Conservation (phyloP, 2,888 invertebrate species). For the Lasioglossum oenotherae region DNA sequence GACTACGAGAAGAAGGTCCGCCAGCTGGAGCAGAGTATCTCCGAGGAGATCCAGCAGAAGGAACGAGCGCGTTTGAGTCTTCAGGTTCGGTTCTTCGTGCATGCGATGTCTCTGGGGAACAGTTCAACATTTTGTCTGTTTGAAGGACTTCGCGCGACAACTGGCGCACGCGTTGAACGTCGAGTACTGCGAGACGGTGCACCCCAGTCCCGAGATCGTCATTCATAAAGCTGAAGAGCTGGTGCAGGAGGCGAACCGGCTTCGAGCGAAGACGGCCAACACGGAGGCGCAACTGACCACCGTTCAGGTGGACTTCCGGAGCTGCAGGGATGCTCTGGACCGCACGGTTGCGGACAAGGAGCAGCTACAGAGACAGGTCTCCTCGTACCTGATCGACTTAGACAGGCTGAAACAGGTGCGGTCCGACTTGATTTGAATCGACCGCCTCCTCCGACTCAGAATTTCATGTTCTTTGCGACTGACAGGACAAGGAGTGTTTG, state of each 20-base stretch:
- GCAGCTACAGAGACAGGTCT: conserved; percentile 90
- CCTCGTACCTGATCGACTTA: conserved; percentile 89
- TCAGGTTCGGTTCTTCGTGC: conserved; percentile 68
- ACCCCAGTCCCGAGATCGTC: conserved; percentile 88
- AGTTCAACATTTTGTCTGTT: not conserved
- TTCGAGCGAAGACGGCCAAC: conserved; percentile 86
- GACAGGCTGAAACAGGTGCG: conserved; percentile 89
- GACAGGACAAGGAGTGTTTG: conserved; percentile 89
- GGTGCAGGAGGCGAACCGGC: conserved; percentile 89
- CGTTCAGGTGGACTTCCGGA: conserved; percentile 88
- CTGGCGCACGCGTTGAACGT: conserved; percentile 90
- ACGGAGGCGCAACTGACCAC: conserved; percentile 85
- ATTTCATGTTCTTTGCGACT: not conserved
- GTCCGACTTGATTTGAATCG: not conserved
- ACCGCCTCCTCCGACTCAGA: not conserved
- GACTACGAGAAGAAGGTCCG: conserved; percentile 91
- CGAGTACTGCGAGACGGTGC: conserved; percentile 89
- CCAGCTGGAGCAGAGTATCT: conserved; percentile 89
- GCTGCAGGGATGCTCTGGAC: conserved; percentile 88
- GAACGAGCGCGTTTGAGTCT: conserved; percentile 87
- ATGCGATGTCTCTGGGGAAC: not conserved
- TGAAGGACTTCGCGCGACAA: conserved; percentile 90
- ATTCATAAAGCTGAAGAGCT: conserved; percentile 92
- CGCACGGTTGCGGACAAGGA: conserved; percentile 90
- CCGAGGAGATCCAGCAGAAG: conserved; percentile 91